A percentile compares a stretch with the other conserved stretches of the same genome.
Conservation (phyloP, 2,888 invertebrate genomes). For the Tridacna gigas region DNA sequence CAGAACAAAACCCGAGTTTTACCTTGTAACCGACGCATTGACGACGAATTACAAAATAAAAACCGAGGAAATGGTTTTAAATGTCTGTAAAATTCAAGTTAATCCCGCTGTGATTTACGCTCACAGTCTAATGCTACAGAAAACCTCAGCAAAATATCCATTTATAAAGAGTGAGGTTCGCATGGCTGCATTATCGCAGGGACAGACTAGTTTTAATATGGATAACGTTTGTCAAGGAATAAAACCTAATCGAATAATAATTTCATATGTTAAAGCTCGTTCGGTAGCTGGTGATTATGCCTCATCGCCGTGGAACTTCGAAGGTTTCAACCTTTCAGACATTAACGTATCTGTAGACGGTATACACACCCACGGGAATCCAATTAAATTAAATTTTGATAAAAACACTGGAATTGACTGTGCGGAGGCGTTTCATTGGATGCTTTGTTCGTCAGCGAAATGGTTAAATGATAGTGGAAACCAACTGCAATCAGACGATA, state of each 20-base stretch:
- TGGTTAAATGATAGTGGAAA: too few species aligned
- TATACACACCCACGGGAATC: too few species aligned
- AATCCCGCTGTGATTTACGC: background rate
- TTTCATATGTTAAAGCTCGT: background rate
- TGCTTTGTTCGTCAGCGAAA: background rate
- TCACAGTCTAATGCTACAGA: background rate
- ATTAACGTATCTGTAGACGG: too few species aligned
- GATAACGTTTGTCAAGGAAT: background rate
- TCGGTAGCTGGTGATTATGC: background rate
- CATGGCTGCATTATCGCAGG: constrained; percentile 3
- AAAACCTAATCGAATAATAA: constrained; percentile 1
- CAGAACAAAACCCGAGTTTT: constrained; percentile 1
- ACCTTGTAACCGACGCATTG: background rate
- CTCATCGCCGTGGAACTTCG: background rate
- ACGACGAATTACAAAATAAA: background rate
- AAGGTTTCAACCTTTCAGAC: too few species aligned
- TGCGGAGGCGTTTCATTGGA: background rate
- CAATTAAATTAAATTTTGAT: too few species aligned
- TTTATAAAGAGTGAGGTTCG: background rate
- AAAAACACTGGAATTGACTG: too few species aligned
- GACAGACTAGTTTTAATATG: constrained; percentile 1
- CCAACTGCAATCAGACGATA: too few species aligned
- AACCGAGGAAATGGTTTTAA: background rate
- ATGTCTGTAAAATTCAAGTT: background rate
- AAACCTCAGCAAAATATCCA: background rate